Evolutionary conservation across 1,140 invertebrate species (phyloP).

Genomic region (Marisa cornuarietis): DNA sequence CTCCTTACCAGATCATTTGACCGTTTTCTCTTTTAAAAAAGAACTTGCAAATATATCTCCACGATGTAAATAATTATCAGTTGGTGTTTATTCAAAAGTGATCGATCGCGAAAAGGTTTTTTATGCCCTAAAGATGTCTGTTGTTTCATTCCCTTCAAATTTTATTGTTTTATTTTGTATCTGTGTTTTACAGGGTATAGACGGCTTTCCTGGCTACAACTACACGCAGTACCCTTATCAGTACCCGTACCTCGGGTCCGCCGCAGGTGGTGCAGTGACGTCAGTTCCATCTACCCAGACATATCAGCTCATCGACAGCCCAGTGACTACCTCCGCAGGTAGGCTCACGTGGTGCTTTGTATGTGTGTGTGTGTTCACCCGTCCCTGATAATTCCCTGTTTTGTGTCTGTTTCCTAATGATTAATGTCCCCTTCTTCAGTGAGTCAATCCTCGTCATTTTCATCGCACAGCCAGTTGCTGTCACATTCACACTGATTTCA

Average conservation of each 20-base stretch:
- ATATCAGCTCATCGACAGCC: conserved; percentile 51
- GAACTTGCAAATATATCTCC: too few relatives aligned
- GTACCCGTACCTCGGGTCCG: conserved; percentile 43
- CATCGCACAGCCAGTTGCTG: background rate
- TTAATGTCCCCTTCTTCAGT: background rate
- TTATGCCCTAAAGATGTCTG: too few relatives aligned
- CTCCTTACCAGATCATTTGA: too few relatives aligned
- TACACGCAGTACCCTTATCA: conserved; percentile 24
- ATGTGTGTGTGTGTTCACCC: background rate
- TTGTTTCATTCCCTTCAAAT: too few relatives aligned
- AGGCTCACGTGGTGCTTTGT: background rate
- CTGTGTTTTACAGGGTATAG: conserved; percentile 24
- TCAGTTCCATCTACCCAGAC: conserved; percentile 52
- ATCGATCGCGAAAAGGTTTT: too few relatives aligned
- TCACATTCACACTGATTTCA: conserved; percentile 1
- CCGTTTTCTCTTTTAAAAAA: too few relatives aligned
- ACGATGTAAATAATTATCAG: too few relatives aligned
- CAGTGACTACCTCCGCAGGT: conserved; percentile 33
- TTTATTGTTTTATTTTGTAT: background rate
- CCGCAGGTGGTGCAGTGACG: conserved; percentile 23
- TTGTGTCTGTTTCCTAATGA: background rate
- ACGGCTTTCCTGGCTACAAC: conserved; percentile 20
- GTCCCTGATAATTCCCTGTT: background rate
- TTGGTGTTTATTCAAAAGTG: too few relatives aligned
- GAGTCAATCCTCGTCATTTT: background rate